A percentile compares a stretch with the other conserved stretches of the same genome.
phyloP scores from a whole-genome alignment of 2,797 vertebrate species.

The Erethizon dorsatum region DNA sequence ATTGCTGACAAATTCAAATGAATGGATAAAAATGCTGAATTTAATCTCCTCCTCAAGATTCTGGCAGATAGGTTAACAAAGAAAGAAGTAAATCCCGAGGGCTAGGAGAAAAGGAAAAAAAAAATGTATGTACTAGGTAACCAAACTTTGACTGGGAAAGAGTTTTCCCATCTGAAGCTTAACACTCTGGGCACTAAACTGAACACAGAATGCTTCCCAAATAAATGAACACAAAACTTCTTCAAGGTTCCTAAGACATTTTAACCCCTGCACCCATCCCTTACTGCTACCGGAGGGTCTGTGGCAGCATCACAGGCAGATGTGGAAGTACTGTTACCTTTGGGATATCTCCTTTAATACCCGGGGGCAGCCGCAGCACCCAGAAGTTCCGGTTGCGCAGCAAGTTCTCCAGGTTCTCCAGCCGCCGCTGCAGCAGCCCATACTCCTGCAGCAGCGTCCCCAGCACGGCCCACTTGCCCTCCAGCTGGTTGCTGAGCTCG shows the following conservation, averaged over 20 bases:
- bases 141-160: background rate
- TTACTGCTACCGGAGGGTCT: background rate
- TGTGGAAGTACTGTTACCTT: slow-evolving; percentile 86
- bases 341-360: slow-evolving; percentile 88
- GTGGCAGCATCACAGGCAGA: background rate
- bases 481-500: slow-evolving; percentile 90
- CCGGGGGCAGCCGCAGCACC: slow-evolving; percentile 89
- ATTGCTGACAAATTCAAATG: background rate
- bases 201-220: slow-evolving; percentile 11
- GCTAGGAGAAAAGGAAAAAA: background rate
- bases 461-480: slow-evolving; percentile 90
- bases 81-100: background rate
- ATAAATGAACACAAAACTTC: slow-evolving; percentile 23
- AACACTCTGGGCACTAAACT: background rate
- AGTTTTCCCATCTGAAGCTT: slow-evolving; percentile 28
- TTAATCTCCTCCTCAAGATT: slow-evolving; percentile 37
- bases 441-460: slow-evolving; percentile 91
- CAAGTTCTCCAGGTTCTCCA: slow-evolving; percentile 90
- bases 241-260: background rate
- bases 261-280: background rate
- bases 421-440: slow-evolving; percentile 88
- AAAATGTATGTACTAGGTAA: background rate
- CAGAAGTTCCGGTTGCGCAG: slow-evolving; percentile 90
- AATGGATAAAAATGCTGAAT: slow-evolving; percentile 23
- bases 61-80: background rate